These are phyloP conservation scores for Scaptomyza reducta DNA, from an alignment of 2,888 invertebrate species.

Conservation along the genomic window DNA sequence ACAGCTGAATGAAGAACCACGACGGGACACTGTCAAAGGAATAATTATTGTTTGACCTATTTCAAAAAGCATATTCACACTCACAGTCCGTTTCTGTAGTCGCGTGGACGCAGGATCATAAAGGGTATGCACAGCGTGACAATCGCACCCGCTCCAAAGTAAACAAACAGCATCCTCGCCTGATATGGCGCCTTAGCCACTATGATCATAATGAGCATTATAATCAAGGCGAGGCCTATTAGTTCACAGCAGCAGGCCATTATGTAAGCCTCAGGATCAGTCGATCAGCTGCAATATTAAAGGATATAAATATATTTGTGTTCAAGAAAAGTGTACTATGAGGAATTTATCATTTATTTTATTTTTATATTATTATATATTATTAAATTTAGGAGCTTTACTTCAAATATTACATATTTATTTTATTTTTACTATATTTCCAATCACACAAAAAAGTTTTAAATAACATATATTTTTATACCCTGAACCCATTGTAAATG, in stretches of 20 bases:
- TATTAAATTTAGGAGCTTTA: no score
- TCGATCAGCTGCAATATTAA: constrained; percentile 5
- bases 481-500: no score
- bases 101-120: constrained; percentile 89
- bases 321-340: no score
- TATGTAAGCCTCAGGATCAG: background rate
- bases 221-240: constrained; percentile 80
- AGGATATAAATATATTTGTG: no score
- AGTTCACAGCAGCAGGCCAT: constrained; percentile 82
- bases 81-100: constrained; percentile 92
- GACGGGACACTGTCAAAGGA: constrained; percentile 87
- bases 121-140: constrained; percentile 89
- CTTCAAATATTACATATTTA: no score
- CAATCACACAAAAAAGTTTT: no score
- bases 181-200: constrained; percentile 87
- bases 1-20: constrained; percentile 86
- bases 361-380: no score
- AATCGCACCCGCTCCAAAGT: constrained; percentile 86
- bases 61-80: constrained; percentile 71
- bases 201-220: constrained; percentile 79
- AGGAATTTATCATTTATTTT: no score
- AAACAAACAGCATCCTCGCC: constrained; percentile 88
- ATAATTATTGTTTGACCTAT: background rate
- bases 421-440: no score
- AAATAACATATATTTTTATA: no score